These are phyloP conservation scores for Torymus tubicola DNA, from an alignment of 2,888 invertebrate genomes.

Conservation along the genomic window DNA sequence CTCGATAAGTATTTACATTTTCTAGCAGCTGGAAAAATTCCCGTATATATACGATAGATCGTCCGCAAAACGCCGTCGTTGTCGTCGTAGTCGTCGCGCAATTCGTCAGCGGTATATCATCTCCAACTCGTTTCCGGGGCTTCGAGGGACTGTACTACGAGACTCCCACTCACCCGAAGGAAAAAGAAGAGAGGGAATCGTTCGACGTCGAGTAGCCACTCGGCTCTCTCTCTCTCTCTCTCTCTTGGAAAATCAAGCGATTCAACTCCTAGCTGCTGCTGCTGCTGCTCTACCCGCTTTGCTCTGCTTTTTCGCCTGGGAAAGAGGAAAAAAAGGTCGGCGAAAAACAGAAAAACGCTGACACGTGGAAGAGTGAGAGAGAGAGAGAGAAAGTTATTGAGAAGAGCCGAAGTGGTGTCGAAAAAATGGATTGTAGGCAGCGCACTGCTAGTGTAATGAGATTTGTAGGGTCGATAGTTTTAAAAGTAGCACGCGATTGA, in stretches of 20 bases:
- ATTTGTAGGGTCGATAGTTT: too few relatives aligned
- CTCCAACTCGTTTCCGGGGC: not conserved
- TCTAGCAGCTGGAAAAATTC: too few relatives aligned
- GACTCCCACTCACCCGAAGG: not conserved
- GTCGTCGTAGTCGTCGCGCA: not conserved
- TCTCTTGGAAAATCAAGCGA: slow-evolving; percentile 32
- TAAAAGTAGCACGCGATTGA: too few relatives aligned
- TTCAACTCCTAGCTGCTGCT: slow-evolving; percentile 5
- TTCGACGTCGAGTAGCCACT: slow-evolving; percentile 30
- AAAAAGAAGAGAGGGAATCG: not conserved
- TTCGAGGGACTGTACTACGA: not conserved
- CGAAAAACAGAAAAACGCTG: not conserved
- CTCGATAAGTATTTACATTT: not conserved
- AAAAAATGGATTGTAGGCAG: too few relatives aligned
- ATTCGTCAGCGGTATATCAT: slow-evolving; percentile 9
- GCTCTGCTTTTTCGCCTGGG: not conserved
- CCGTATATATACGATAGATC: not conserved
- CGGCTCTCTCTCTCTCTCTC: not conserved
- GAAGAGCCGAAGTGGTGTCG: too few relatives aligned
- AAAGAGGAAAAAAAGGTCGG: slow-evolving; percentile 1
- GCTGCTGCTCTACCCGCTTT: not conserved
- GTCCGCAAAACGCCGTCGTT: not conserved
- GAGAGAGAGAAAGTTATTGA: too few relatives aligned
- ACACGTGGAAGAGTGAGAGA: not conserved
- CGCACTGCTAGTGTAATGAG: too few relatives aligned